Evolutionary conservation across 2,113 vertebrate genomes (phyloP).

Genomic region (Diadophis punctatus): DNA sequence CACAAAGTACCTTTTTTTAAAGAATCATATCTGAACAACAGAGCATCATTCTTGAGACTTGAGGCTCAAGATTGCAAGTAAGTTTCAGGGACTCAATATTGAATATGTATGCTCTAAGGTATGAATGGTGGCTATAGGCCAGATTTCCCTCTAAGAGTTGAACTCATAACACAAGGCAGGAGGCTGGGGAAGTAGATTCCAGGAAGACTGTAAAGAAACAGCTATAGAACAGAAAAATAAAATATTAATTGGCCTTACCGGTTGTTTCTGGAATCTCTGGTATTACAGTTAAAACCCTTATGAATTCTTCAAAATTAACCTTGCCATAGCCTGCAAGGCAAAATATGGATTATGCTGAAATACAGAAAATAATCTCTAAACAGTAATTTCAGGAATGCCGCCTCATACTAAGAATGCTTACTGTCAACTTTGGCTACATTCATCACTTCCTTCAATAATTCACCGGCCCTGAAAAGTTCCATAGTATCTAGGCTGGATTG

Average conservation of each 20-base stretch:
- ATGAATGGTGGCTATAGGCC: not conserved
- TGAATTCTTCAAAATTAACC: conserved; percentile 28
- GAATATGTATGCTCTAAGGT: not conserved
- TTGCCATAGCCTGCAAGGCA: conserved; percentile 4
- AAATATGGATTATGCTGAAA: not conserved
- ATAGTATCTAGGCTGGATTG: not conserved
- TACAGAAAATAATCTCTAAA: not conserved
- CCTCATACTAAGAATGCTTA: not conserved
- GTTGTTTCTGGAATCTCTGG: not conserved
- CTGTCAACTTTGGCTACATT: conserved; percentile 3
- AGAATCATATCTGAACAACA: not conserved
- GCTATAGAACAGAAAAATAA: not conserved
- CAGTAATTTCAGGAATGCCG: not conserved
- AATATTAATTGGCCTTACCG: not conserved
- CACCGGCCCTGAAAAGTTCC: conserved; percentile 5
- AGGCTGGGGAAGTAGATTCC: not conserved
- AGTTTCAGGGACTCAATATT: not conserved
- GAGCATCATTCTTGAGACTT: not conserved
- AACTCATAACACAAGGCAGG: not conserved
- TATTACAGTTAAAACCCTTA: not conserved
- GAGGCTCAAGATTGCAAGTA: not conserved
- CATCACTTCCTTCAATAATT: conserved; percentile 18
- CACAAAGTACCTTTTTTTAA: too few relatives aligned
- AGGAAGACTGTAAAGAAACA: not conserved
- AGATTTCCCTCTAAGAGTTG: not conserved